Base-by-base conservation (phyloP, 2,888 invertebrate species). In the Aphodius sticticus region DNA sequence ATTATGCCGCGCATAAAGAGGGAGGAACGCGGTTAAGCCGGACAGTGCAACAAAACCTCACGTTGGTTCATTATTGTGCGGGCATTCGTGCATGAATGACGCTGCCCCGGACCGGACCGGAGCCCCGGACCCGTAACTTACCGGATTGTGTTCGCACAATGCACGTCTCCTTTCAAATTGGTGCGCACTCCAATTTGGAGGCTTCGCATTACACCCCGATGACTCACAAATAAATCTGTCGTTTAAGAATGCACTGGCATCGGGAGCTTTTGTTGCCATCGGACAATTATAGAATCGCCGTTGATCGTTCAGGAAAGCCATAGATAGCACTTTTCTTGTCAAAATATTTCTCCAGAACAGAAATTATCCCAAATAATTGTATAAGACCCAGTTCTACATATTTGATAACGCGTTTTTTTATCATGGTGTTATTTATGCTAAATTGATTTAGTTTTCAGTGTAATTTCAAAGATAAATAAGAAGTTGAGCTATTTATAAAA, bases 1-100 rank as follows among this genome's bases (percentile, higher is more conserved):
- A 53, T 53, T 53, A 53, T 53, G 12, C 12, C 9, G 53, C 53
- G 53, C 53, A 53, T 53, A 53, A 53, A 53, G 53, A 7, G 53
- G 53, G 53, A 53, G 53, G 53, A 53, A 53, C 53, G 53, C 53
- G 53, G 53, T 12, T 53, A 53, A 53, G 53, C 53, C 53, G 53
- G 53, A 53, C 53, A 53, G 53, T 53, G 53, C 53, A 53, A 53
- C 53, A 53, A 53, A 53, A 53, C 53, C 53, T 53, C 53, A 53
- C 53, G 53, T 53, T 53, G 53, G 53, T 53, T 53, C 53, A 12
- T 53, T 53, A 53, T 53, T 53, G 53, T 53, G 53, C 53, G 53
- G 53, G 3, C 6, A 53, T 7, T 53, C 53, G 53, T 53, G 53
- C 53, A 53, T 53, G 53, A 53, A 53, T 53, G 53, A 53, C 53